Evolutionary conservation across 2,888 invertebrate genomes (phyloP).

Genomic region (Cabera pusaria): DNA sequence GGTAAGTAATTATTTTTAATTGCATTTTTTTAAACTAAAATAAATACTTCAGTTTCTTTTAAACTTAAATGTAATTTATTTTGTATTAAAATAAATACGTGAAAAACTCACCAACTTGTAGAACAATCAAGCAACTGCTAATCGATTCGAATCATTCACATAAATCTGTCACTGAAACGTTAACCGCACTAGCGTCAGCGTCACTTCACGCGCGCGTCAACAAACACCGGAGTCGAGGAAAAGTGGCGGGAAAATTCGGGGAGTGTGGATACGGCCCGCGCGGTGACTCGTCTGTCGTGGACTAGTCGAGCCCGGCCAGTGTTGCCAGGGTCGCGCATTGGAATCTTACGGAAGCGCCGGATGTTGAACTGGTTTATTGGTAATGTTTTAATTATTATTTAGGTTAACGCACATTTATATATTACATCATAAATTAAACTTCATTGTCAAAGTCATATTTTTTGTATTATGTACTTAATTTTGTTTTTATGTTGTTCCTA

Average conservation of each 20-base stretch:
- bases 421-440: no score
- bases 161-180: slow-evolving; percentile 19
- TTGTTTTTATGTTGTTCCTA: no score
- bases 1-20: no score
- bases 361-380: slow-evolving; percentile 22
- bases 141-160: slow-evolving; percentile 21
- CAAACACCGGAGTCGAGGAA: slow-evolving; percentile 37
- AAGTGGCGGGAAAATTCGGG: slow-evolving; percentile 53
- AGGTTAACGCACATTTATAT: no score
- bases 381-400: slow-evolving; percentile 2
- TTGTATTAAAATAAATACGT: no score
- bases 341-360: slow-evolving; percentile 29
- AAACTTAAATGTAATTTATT: no score
- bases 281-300: slow-evolving; percentile 53
- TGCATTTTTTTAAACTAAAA: no score
- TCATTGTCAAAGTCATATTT: no score
- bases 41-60: no score
- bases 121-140: slow-evolving; percentile 5
- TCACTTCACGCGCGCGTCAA: slow-evolving; percentile 17
- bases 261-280: slow-evolving; percentile 40
- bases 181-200: slow-evolving; percentile 12
- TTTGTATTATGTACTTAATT: no score
- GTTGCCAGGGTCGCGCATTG: slow-evolving; percentile 31
- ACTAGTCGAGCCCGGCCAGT: slow-evolving; percentile 54
- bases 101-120: slow-evolving; percentile 12